phyloP scores from a whole-genome alignment of 1,140 invertebrate species.

The Ditylenchus dipsaci region DNA sequence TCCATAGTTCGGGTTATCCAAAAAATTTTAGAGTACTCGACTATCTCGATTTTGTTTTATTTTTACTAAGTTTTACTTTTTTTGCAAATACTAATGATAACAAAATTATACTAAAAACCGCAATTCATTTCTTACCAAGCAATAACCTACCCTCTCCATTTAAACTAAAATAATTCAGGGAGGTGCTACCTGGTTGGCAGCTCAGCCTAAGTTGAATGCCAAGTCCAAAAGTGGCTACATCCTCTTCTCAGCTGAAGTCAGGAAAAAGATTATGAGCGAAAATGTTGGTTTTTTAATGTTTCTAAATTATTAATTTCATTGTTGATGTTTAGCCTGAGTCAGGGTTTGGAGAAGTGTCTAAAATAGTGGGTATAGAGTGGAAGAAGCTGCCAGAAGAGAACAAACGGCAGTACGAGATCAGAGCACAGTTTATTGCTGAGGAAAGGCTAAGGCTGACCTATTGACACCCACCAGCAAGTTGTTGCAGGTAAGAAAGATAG shows the following conservation, averaged over 20 bases:
- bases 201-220: constrained; percentile 62
- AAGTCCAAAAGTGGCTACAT: constrained; percentile 84
- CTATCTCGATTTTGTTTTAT: too few species aligned
- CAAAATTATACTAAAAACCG: not conserved
- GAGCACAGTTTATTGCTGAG: constrained; percentile 75
- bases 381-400: constrained; percentile 77
- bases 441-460: constrained; percentile 48
- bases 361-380: constrained; percentile 95
- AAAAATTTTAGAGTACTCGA: too few species aligned
- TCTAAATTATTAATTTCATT: too few species aligned
- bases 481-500: constrained; percentile 44
- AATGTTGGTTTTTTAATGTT: constrained; percentile 62
- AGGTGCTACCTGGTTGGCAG: constrained; percentile 41
- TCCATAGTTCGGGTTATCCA: too few species aligned
- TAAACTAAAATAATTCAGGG: constrained; percentile 43
- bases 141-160: not conserved
- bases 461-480: constrained; percentile 30
- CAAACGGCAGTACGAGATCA: constrained; percentile 87
- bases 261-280: constrained; percentile 76
- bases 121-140: too few species aligned
- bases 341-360: constrained; percentile 92
- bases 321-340: constrained; percentile 68
- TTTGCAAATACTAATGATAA: too few species aligned
- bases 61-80: too few species aligned
- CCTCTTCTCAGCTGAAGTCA: constrained; percentile 90